Conservation (phyloP, 2,797 vertebrate genomes). For the Propithecus deckenii region DNA sequence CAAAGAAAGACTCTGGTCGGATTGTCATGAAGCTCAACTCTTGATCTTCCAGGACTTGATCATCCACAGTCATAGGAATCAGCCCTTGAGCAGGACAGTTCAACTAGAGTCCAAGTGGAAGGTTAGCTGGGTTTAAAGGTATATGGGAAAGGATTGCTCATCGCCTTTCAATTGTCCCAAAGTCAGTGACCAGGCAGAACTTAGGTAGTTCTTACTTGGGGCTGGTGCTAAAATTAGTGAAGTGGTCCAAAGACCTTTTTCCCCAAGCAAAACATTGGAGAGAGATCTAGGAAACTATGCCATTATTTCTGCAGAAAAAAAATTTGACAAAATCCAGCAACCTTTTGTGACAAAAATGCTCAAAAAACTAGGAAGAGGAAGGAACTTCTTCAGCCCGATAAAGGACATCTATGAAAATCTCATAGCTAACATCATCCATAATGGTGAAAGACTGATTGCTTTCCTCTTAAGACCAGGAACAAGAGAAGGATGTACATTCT, state of each 20-base stretch:
- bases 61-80: neutral
- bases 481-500: neutral
- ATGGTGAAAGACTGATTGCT: neutral
- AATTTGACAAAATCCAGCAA: neutral
- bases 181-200: neutral
- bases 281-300: neutral
- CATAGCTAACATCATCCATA: neutral
- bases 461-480: neutral
- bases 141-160: neutral
- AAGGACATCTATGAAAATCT: neutral
- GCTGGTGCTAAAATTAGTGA: neutral
- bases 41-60: neutral
- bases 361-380: neutral
- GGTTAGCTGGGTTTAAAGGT: neutral
- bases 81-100: neutral
- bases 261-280: neutral
- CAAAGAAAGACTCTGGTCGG: neutral
- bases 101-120: neutral
- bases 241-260: neutral
- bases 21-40: neutral
- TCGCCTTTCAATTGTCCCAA: neutral
- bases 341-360: neutral
- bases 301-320: neutral
- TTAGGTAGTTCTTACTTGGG: neutral
- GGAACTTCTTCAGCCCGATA: neutral